phyloP scores from a whole-genome alignment of 2,888 invertebrate genomes.

The Mythimna lalbum region DNA sequence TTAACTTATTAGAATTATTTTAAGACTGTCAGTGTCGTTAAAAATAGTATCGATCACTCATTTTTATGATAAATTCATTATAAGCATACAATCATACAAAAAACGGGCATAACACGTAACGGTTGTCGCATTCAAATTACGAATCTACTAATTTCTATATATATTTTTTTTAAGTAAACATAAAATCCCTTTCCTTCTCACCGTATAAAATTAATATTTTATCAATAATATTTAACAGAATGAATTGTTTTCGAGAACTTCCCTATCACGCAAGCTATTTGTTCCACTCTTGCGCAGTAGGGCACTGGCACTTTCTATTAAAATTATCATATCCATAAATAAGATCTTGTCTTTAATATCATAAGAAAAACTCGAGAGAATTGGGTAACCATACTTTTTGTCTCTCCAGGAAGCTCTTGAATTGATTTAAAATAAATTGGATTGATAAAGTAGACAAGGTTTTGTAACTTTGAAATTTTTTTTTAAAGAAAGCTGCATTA shows the following conservation, averaged over 20 bases:
- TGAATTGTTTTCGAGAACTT: conserved; percentile 79
- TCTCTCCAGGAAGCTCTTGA: not conserved
- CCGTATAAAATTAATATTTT: conserved; percentile 65
- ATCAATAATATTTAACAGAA: conserved; percentile 72
- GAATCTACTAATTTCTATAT: conserved; percentile 32
- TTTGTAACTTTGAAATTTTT: not conserved
- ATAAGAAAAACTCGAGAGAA: conserved; percentile 61
- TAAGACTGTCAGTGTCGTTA: not conserved
- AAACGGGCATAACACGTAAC: conserved; percentile 32
- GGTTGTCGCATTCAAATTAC: conserved; percentile 46
- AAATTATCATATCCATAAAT: conserved; percentile 87
- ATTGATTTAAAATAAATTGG: not conserved
- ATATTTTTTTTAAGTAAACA: conserved; percentile 47
- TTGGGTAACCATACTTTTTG: conserved; percentile 65
- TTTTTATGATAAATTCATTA: conserved; percentile 4
- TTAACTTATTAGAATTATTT: not conserved
- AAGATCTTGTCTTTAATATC: conserved; percentile 74
- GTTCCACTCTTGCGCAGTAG: conserved; percentile 88
- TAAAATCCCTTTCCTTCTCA: conserved; percentile 56
- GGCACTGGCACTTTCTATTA: conserved; percentile 87
- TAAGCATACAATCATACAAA: conserved; percentile 8
- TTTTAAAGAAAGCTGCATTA: too few relatives aligned
- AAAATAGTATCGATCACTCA: conserved; percentile 8
- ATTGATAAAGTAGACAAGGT: not conserved
- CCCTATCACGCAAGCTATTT: conserved; percentile 81